These are phyloP conservation scores for Cephus spinipes DNA, from an alignment of 2,888 invertebrate species.

Conservation along the genomic window DNA sequence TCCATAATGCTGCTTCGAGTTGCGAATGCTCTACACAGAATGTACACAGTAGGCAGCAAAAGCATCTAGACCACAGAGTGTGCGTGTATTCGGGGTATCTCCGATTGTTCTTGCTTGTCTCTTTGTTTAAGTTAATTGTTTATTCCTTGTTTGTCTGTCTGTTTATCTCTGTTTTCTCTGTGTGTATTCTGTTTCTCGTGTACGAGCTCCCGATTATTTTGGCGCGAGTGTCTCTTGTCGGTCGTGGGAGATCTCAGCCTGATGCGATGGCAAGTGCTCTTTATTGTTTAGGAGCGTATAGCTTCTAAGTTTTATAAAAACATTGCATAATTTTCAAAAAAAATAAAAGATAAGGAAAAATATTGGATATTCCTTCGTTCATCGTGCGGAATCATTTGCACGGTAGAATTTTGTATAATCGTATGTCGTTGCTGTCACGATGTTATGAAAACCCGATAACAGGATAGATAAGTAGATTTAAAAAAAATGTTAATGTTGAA, in stretches of 20 bases:
- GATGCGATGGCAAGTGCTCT: constrained; percentile 45
- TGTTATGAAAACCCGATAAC: background rate
- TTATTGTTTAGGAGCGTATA: constrained; percentile 37
- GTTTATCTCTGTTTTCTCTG: background rate
- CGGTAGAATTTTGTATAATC: background rate
- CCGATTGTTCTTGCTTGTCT: background rate
- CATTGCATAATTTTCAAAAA: constrained; percentile 23
- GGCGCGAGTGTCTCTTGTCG: background rate
- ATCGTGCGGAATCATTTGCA: background rate
- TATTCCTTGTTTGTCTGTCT: background rate
- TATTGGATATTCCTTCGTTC: constrained; percentile 4
- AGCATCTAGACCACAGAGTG: constrained; percentile 53
- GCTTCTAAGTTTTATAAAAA: constrained; percentile 43
- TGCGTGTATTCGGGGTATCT: constrained; percentile 21
- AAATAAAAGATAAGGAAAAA: background rate
- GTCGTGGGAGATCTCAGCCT: constrained; percentile 44
- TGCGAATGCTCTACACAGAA: constrained; percentile 31
- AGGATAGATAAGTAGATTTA: background rate
- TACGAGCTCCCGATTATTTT: background rate
- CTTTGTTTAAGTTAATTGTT: background rate
- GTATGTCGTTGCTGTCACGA: background rate
- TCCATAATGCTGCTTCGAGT: constrained; percentile 37
- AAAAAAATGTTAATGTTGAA: background rate
- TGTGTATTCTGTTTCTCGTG: background rate
- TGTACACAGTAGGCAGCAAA: constrained; percentile 53